Evolutionary conservation across 1,140 invertebrate genomes (phyloP), one percentile per base, ranked within the genome.

Genomic region (Parapsyche elsis): DNA sequence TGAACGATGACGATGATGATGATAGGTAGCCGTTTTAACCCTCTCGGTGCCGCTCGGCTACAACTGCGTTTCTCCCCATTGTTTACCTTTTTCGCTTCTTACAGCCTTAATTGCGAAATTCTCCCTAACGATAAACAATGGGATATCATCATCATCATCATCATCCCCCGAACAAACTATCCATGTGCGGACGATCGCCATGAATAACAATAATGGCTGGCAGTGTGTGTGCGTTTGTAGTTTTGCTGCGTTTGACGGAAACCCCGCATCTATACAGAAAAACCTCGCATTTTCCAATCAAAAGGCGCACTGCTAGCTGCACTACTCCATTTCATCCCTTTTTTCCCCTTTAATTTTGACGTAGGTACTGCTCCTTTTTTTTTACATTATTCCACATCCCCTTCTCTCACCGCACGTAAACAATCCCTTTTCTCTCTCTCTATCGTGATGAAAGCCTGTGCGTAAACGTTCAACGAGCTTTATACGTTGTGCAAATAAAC

Each of bases 21-120:
- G 30, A 38, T 38, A 7, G 30, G 7, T 38, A 38, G 30, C 7
- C 30, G 30, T 38, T 38, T 38, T 38, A 38, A 38, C 30, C 30
- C 30, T 38, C 30, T 38, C 30, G 30, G 30, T 38, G 30, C 30
- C 30, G 7, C 64, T 24, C 64, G 30, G 76, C 38, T 59, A n/a
- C 23, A 59, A 64, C 57, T 64, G 76, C 76, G 49, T n/a, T 57
- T 76, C 76, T 38, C 38, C 73, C 46, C 76, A 61, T 81, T 81
- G 80, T 81, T 81, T 81, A 81, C 77, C 80, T 78, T 81, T 80
- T 81, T 49, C 64, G 49, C 80, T 81, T 64, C 76, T 74, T 57
- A 57, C 23, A 71, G 30, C 80, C 70, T 77, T 81, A 81, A 81
- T 81, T 81, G 80, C 76, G 75, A 76, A 78, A 81, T 77, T 81